Conservation (phyloP, 1,140 invertebrate genomes). For the Pantala flavescens region DNA sequence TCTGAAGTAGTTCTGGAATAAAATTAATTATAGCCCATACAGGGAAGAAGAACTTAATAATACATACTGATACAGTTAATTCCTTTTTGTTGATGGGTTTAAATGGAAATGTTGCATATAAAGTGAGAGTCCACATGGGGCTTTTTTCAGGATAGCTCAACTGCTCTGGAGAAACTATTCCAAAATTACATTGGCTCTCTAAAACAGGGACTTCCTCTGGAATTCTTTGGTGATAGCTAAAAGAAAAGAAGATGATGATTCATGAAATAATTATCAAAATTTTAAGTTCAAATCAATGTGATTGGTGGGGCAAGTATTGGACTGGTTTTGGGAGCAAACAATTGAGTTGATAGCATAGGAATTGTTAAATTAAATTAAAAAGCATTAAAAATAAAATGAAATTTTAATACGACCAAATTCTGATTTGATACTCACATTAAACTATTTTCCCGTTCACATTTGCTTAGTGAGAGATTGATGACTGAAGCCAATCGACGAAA, state of each 20-base stretch:
- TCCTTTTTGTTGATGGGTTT: background rate
- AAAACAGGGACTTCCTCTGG: background rate
- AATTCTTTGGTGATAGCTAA: background rate
- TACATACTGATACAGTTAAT: background rate
- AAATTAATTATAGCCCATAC: too few species aligned
- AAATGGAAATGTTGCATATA: background rate
- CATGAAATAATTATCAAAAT: too few species aligned
- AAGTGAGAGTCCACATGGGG: background rate
- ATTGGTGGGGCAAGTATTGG: too few species aligned
- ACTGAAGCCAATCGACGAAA: slow-evolving; percentile 50
- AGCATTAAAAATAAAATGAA: too few species aligned
- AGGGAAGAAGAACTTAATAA: too few species aligned
- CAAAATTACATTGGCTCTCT: background rate
- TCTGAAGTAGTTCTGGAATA: too few species aligned
- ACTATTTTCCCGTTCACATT: slow-evolving; percentile 61
- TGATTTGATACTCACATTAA: slow-evolving; percentile 46
- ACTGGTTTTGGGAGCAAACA: too few species aligned
- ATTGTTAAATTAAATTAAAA: too few species aligned
- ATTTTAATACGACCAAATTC: too few species aligned
- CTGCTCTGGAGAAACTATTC: background rate
- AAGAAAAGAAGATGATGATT: background rate
- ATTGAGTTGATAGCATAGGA: too few species aligned
- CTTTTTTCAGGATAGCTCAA: background rate
- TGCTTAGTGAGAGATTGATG: slow-evolving; percentile 52
- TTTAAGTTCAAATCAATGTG: too few species aligned